These are phyloP conservation scores for Tolypeutes matacus DNA, from an alignment of 2,797 vertebrate genomes.

Conservation along the genomic window DNA sequence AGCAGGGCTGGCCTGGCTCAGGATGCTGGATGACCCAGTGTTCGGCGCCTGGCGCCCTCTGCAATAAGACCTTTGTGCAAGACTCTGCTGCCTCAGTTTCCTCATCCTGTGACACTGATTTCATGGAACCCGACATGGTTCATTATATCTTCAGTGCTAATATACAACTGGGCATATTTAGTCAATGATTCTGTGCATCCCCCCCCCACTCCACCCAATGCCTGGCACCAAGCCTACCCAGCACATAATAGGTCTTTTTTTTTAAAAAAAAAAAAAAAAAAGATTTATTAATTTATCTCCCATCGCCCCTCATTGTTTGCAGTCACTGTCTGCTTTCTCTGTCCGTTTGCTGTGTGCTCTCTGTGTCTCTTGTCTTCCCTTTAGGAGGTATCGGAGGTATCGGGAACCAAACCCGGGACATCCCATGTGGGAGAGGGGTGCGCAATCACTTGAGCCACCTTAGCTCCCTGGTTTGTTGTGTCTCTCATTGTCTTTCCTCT, in stretches of 20 bases:
- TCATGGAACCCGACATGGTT: neutral
- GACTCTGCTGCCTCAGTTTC: constrained; percentile 29
- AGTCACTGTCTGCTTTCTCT: too few species aligned
- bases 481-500: too few species aligned
- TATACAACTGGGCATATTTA: neutral
- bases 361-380: too few species aligned
- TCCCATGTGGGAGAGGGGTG: too few species aligned
- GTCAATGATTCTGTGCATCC: neutral
- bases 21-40: neutral
- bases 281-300: too few species aligned
- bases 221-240: neutral
- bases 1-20: constrained; percentile 5
- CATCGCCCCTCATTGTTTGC: too few species aligned
- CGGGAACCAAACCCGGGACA: too few species aligned
- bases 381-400: too few species aligned
- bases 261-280: too few species aligned
- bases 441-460: too few species aligned
- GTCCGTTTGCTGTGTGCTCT: too few species aligned
- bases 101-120: neutral
- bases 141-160: neutral
- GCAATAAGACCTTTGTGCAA: neutral
- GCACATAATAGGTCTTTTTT: neutral
- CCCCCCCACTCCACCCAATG: neutral
- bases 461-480: too few species aligned
- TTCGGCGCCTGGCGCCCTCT: neutral